Evolutionary conservation across 2,888 invertebrate species (phyloP).

Genomic region (Drosophila silvestris): DNA sequence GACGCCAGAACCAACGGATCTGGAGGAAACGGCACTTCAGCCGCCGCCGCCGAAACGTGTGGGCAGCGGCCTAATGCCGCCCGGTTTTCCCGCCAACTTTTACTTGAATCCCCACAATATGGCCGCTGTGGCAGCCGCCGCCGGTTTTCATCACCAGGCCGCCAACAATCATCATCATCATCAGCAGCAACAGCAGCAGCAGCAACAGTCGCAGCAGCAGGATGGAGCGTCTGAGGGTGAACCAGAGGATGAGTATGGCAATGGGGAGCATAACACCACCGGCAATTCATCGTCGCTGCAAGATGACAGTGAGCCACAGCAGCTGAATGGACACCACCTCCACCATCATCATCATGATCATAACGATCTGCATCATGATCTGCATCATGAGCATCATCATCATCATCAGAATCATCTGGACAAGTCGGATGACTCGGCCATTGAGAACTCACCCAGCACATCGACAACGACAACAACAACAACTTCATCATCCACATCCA

Average conservation of each 20-base stretch:
- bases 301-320: conserved; percentile 66
- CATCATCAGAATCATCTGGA: conserved; percentile 68
- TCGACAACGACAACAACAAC: conserved; percentile 74
- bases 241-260: conserved; percentile 69
- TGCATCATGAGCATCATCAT: conserved; percentile 39
- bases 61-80: conserved; percentile 62
- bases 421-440: conserved; percentile 83
- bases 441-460: conserved; percentile 82
- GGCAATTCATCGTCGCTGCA: conserved; percentile 73
- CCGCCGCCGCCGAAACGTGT: conserved; percentile 88
- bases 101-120: conserved; percentile 79
- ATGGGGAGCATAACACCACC: conserved; percentile 71
- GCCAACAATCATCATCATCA: conserved; percentile 50
- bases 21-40: conserved; percentile 84
- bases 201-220: conserved; percentile 50
- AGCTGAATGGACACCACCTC: conserved; percentile 71
- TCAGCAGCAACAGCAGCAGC: conserved; percentile 30
- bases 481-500: conserved; percentile 33
- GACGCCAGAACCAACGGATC: conserved; percentile 85
- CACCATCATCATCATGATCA: conserved; percentile 48
- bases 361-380: conserved; percentile 33
- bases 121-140: conserved; percentile 68
- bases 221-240: conserved; percentile 74
- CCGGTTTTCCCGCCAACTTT: conserved; percentile 75
- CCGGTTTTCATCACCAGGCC: conserved; percentile 63